Conservation (phyloP, 2,797 vertebrate species). For the Myripristis jacobus region DNA sequence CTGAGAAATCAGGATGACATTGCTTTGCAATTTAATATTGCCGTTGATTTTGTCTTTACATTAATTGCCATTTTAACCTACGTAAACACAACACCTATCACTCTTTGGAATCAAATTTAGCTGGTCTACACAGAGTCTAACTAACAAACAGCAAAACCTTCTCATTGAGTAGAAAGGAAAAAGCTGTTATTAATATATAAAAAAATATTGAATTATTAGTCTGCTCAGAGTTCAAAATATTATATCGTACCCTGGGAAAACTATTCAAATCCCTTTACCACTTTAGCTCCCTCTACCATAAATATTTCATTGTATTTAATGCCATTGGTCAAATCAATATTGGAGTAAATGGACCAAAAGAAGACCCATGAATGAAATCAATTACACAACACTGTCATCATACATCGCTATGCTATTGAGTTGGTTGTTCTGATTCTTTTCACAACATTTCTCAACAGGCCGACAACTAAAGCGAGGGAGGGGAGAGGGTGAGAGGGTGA, state of each 20-base stretch:
- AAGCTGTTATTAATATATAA: constrained; percentile 8
- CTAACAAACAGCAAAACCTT: constrained; percentile 35
- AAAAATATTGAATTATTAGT: constrained; percentile 43
- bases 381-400: constrained; percentile 73
- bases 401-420: constrained; percentile 75
- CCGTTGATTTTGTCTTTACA: background rate
- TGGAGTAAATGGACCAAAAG: constrained; percentile 65
- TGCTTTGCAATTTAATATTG: background rate
- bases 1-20: constrained; percentile 21
- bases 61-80: background rate
- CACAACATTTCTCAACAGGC: constrained; percentile 79
- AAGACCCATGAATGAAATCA: constrained; percentile 70
- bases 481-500: constrained; percentile 63
- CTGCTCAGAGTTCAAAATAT: constrained; percentile 48
- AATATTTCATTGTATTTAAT: constrained; percentile 81
- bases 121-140: constrained; percentile 9
- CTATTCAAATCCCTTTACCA: constrained; percentile 77
- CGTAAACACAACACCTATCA: background rate
- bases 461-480: constrained; percentile 61
- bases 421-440: constrained; percentile 70
- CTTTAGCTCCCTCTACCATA: constrained; percentile 63
- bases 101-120: background rate
- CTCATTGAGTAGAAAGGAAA: constrained; percentile 1
- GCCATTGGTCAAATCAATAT: constrained; percentile 74
- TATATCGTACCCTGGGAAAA: constrained; percentile 54